phyloP scores from a whole-genome alignment of 2,888 invertebrate species.

The Meliscaeva auricollis region DNA sequence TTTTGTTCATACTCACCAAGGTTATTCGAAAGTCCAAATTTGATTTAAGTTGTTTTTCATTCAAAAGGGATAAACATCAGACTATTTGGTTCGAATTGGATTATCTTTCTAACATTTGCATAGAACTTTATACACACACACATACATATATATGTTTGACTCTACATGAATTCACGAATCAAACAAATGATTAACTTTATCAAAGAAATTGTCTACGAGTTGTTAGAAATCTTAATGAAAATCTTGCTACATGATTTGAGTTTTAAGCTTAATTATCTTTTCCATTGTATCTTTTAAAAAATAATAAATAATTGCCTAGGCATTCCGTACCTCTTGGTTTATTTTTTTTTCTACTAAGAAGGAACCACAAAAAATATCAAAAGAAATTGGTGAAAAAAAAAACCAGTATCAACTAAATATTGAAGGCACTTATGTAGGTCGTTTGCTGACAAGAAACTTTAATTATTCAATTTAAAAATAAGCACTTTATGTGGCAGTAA shows the following conservation, averaged over 20 bases:
- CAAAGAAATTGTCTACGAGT: conserved; percentile 8
- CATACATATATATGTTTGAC: neutral
- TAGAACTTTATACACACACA: neutral
- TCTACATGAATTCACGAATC: no score
- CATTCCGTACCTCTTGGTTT: no score
- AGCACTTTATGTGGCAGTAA: no score
- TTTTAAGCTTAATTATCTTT: conserved; percentile 16
- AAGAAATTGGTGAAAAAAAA: neutral
- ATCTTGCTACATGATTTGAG: conserved; percentile 7
- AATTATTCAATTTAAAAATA: no score
- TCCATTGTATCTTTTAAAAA: conserved; percentile 1
- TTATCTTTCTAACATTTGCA: conserved; percentile 28
- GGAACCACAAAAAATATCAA: no score
- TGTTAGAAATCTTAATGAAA: conserved; percentile 36
- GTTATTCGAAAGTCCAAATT: conserved; percentile 10
- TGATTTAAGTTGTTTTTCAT: neutral
- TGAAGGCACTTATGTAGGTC: neutral
- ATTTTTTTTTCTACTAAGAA: no score
- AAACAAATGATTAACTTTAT: conserved; percentile 15
- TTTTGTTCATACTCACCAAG: neutral
- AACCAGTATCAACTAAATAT: neutral
- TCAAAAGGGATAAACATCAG: neutral
- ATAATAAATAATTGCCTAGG: no score
- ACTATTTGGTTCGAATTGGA: neutral
- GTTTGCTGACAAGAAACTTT: no score